phyloP scores from a whole-genome alignment of 37 sponge, comb jelly and placozoan species.

The Hormiphora californensis region DNA sequence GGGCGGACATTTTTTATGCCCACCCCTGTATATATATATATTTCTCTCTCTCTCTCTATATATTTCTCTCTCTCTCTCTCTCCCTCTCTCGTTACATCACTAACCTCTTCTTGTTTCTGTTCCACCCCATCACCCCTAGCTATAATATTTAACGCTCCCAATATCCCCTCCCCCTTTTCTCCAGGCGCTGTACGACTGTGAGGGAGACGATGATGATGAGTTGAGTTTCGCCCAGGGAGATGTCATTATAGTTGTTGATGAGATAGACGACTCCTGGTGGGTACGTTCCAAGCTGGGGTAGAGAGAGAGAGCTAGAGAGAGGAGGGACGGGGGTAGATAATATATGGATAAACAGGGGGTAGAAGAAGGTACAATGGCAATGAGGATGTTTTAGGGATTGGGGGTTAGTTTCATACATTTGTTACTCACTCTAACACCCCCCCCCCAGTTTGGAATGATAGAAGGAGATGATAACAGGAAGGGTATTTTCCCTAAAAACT shows the following conservation, averaged over 20 bases:
- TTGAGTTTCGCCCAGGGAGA: slow-evolving; percentile 40
- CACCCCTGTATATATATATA: too few relatives aligned
- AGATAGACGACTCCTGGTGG: slow-evolving; percentile 54
- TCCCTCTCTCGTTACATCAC: too few relatives aligned
- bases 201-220: slow-evolving; percentile 36
- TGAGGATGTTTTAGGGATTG: too few relatives aligned
- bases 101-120: neutral
- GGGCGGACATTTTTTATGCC: too few relatives aligned
- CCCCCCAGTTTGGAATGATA: slow-evolving; percentile 52
- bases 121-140: neutral
- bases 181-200: slow-evolving; percentile 54
- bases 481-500: slow-evolving; percentile 52
- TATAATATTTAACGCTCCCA: neutral
- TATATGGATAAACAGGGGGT: too few relatives aligned
- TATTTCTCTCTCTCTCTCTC: too few relatives aligned
- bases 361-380: too few relatives aligned
- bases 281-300: slow-evolving; percentile 36
- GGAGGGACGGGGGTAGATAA: too few relatives aligned
- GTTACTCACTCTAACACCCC: too few relatives aligned
- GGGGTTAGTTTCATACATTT: too few relatives aligned
- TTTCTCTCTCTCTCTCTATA: too few relatives aligned
- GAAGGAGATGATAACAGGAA: slow-evolving; percentile 40
- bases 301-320: too few relatives aligned
- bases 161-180: neutral
- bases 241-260: slow-evolving; percentile 28